phyloP scores from a whole-genome alignment of 2,113 vertebrate genomes.

The Origma solitaria region DNA sequence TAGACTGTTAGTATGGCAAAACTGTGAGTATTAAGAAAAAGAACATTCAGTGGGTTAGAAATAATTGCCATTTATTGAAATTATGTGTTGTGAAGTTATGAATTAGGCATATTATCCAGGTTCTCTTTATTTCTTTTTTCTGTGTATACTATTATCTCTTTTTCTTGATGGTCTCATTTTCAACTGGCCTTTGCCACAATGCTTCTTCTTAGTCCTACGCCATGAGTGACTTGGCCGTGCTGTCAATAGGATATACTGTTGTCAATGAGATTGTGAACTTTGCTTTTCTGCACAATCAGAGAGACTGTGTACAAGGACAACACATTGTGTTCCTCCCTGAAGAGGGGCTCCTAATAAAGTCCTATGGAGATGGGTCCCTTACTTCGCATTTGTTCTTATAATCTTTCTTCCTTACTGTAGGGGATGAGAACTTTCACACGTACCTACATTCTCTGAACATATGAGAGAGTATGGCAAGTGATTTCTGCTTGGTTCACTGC shows the following conservation, averaged over 20 bases:
- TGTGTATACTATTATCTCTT: slow-evolving; percentile 50
- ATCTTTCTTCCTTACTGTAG: neutral
- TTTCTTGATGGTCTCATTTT: slow-evolving; percentile 61
- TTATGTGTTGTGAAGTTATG: neutral
- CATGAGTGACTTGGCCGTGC: neutral
- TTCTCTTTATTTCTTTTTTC: slow-evolving; percentile 41
- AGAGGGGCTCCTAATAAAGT: neutral
- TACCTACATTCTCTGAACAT: slow-evolving; percentile 40
- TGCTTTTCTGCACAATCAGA: neutral
- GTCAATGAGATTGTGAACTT: neutral
- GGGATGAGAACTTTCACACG: neutral
- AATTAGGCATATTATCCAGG: neutral
- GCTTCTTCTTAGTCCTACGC: slow-evolving; percentile 9
- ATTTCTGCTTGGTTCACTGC: slow-evolving; percentile 55
- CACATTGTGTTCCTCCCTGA: neutral
- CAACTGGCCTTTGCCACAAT: slow-evolving; percentile 18
- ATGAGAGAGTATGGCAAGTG: slow-evolving; percentile 28
- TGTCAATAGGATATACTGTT: neutral
- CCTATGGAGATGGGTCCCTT: neutral
- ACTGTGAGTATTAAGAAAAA: neutral
- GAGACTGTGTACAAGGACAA: neutral
- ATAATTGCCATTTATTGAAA: neutral
- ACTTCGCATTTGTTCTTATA: neutral
- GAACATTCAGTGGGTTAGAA: neutral
- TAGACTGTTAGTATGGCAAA: neutral